Percentiles rank a stretch among this genome's conserved stretches.
Conservation (phyloP, 1,140 invertebrate species). For the Brachionus koreanus region DNA sequence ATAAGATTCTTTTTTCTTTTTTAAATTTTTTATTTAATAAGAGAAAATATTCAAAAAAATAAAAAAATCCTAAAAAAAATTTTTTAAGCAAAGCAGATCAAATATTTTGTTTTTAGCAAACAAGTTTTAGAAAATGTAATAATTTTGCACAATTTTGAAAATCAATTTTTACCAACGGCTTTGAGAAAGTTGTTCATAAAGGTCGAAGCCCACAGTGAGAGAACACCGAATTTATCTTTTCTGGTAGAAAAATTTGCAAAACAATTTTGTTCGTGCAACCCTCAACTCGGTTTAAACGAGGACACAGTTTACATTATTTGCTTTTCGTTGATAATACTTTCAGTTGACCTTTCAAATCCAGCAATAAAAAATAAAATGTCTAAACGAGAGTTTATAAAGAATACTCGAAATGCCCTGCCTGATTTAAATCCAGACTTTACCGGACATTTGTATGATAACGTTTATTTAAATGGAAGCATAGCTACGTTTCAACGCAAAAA, state of each 20-base stretch:
- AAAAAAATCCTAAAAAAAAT: neutral
- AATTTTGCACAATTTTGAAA: slow-evolving; percentile 61
- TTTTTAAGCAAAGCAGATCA: neutral
- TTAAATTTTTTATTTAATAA: neutral
- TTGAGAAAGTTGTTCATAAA: slow-evolving; percentile 61
- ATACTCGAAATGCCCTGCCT: slow-evolving; percentile 59
- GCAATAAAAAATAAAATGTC: slow-evolving; percentile 65
- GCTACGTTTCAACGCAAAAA: slow-evolving; percentile 47
- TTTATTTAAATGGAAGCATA: slow-evolving; percentile 62
- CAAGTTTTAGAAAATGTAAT: slow-evolving; percentile 61
- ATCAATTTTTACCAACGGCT: slow-evolving; percentile 62
- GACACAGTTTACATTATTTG: slow-evolving; percentile 62
- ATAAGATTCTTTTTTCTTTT: neutral
- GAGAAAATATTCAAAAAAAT: neutral
- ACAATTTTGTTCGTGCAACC: slow-evolving; percentile 62
- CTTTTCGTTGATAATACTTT: slow-evolving; percentile 62
- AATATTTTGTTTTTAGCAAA: slow-evolving; percentile 51
- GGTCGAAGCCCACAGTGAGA: slow-evolving; percentile 58
- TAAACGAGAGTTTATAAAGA: slow-evolving; percentile 63
- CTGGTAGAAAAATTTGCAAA: slow-evolving; percentile 62
- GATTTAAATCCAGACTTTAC: slow-evolving; percentile 59
- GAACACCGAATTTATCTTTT: slow-evolving; percentile 58
- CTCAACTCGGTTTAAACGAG: slow-evolving; percentile 57
- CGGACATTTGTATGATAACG: slow-evolving; percentile 63
- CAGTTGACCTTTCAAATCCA: slow-evolving; percentile 61